phyloP scores from a whole-genome alignment of 1,140 invertebrate genomes.

The Magallana angulata region DNA sequence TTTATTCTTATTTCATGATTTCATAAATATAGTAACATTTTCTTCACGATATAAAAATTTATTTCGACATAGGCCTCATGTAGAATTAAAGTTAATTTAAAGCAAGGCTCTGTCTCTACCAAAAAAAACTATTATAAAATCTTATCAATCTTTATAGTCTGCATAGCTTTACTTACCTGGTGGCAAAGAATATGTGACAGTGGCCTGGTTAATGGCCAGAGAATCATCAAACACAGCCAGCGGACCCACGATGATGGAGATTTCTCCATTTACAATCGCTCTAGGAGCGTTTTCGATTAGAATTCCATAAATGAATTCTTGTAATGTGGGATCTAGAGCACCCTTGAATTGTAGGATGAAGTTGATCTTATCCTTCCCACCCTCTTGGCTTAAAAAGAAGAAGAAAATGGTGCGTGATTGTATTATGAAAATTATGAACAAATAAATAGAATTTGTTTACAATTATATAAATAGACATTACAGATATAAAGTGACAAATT shows the following conservation, averaged over 20 bases:
- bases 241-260: slow-evolving; percentile 47
- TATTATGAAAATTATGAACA: background rate
- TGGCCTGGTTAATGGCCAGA: slow-evolving; percentile 49
- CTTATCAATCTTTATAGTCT: too few relatives aligned
- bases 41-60: too few relatives aligned
- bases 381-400: slow-evolving; percentile 14
- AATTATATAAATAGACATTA: background rate
- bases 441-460: too few relatives aligned
- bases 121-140: too few relatives aligned
- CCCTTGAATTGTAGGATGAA: slow-evolving; percentile 53
- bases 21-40: too few relatives aligned
- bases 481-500: background rate
- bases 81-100: too few relatives aligned
- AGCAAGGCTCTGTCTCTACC: too few relatives aligned
- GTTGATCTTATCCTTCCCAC: slow-evolving; percentile 48
- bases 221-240: slow-evolving; percentile 51
- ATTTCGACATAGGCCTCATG: too few relatives aligned
- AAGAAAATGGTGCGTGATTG: background rate
- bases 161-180: background rate
- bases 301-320: slow-evolving; percentile 50
- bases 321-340: slow-evolving; percentile 45
- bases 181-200: slow-evolving; percentile 32
- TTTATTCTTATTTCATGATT: too few relatives aligned
- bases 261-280: slow-evolving; percentile 53
- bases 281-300: slow-evolving; percentile 55